Conservation (phyloP, 2,888 invertebrate genomes). For the Parasteatoda lunata region DNA sequence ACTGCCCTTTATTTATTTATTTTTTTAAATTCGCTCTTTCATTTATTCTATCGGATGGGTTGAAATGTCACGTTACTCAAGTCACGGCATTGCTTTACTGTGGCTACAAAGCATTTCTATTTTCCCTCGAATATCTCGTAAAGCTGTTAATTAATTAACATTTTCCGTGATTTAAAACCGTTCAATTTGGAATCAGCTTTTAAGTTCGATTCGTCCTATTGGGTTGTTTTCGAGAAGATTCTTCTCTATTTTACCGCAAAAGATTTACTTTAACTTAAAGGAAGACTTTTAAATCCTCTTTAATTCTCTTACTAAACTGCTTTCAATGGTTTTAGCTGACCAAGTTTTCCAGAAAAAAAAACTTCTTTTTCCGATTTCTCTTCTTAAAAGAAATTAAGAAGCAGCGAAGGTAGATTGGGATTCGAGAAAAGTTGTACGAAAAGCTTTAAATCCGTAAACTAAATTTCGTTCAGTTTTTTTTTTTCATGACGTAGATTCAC, state of each 20-base stretch:
- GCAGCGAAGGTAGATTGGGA: neutral
- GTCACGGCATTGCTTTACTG: slow-evolving; percentile 8
- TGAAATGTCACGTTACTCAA: slow-evolving; percentile 25
- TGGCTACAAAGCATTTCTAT: slow-evolving; percentile 8
- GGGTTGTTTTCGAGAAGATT: neutral
- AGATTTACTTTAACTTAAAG: neutral
- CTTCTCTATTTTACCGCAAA: neutral
- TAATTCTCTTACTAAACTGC: slow-evolving; percentile 6
- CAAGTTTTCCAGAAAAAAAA: neutral
- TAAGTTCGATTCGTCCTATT: neutral
- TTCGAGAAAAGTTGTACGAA: neutral
- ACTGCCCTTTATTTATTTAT: neutral
- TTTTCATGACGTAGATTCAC: neutral
- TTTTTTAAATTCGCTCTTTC: neutral
- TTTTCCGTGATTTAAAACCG: neutral
- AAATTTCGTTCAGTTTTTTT: neutral
- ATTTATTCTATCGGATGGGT: neutral
- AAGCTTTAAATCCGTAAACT: neutral
- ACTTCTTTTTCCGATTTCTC: neutral
- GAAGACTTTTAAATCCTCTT: slow-evolving; percentile 18
- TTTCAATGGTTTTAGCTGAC: slow-evolving; percentile 2
- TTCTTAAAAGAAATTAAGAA: neutral
- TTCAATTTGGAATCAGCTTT: neutral
- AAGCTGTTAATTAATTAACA: slow-evolving; percentile 50
- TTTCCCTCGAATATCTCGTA: neutral